A percentile compares a stretch with the other conserved stretches of the same genome.
Conservation (phyloP, 2,888 invertebrate genomes). For the Xanthia icteritia region DNA sequence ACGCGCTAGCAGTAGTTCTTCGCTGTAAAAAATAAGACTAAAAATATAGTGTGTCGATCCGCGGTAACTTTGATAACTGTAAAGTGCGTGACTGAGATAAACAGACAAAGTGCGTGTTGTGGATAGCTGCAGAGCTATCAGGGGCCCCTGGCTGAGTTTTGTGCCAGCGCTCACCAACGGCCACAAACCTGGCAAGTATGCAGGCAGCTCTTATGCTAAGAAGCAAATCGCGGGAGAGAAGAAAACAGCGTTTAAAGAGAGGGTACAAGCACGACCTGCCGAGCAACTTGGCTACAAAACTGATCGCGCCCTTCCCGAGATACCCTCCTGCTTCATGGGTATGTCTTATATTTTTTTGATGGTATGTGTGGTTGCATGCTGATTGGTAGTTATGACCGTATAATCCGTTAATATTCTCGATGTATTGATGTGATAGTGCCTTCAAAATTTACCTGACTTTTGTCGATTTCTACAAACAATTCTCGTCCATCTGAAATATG, state of each 20-base stretch:
- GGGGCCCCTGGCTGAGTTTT: conserved; percentile 75
- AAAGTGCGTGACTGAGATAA: conserved; percentile 52
- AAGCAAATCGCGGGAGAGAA: conserved; percentile 96
- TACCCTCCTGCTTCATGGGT: conserved; percentile 95
- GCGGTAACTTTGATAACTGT: conserved; percentile 54
- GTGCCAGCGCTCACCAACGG: conserved; percentile 76
- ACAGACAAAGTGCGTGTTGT: conserved; percentile 49
- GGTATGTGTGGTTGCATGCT: conserved; percentile 67
- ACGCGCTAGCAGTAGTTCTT: conserved; percentile 77
- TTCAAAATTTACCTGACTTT: conserved; percentile 5
- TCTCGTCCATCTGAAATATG: not conserved
- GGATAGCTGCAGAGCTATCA: conserved; percentile 55
- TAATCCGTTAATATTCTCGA: conserved; percentile 7
- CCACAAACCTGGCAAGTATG: conserved; percentile 93
- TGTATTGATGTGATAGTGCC: conserved; percentile 3
- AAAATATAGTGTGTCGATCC: conserved; percentile 58
- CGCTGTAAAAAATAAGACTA: conserved; percentile 47
- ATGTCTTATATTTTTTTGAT: conserved; percentile 76
- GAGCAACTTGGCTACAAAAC: conserved; percentile 96
- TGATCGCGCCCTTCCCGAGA: conserved; percentile 96
- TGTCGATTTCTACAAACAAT: not conserved
- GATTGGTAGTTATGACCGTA: conserved; percentile 48
- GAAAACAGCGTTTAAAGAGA: conserved; percentile 94
- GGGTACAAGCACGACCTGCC: conserved; percentile 95
- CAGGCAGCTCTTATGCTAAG: conserved; percentile 98